These are phyloP conservation scores for Tragelaphus eurycerus DNA, from an alignment of 2,797 vertebrate genomes.

Conservation along the genomic window DNA sequence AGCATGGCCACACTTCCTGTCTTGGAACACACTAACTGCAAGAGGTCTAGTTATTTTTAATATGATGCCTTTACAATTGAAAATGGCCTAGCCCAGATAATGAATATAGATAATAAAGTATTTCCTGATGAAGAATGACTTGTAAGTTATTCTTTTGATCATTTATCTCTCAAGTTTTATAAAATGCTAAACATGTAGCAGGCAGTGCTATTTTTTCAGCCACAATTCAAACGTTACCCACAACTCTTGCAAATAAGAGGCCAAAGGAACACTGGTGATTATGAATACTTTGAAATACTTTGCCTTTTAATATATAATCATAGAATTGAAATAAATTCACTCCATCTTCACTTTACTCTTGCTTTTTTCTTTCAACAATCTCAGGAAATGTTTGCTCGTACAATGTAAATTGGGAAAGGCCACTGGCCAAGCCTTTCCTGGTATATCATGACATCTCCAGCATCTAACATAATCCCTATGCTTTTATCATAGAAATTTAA, in stretches of 20 bases:
- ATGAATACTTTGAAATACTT: not conserved
- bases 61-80: not conserved
- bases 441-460: not conserved
- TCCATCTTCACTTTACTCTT: not conserved
- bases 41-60: not conserved
- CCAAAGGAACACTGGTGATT: not conserved
- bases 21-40: not conserved
- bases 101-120: conserved; percentile 35
- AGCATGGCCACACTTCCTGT: not conserved
- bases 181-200: not conserved
- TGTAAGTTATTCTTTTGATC: conserved; percentile 4
- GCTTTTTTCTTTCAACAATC: not conserved
- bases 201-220: not conserved
- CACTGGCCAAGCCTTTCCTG: not conserved
- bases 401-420: not conserved
- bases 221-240: not conserved
- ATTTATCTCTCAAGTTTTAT: not conserved
- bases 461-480: not conserved
- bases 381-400: not conserved
- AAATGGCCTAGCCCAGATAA: not conserved
- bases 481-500: not conserved
- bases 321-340: not conserved
- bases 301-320: not conserved
- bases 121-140: conserved; percentile 14
- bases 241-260: not conserved